Percentiles rank a stretch among this genome's conserved stretches.
phyloP scores from a whole-genome alignment of 2,888 invertebrate genomes.

The Pyrocoelia pectoralis region DNA sequence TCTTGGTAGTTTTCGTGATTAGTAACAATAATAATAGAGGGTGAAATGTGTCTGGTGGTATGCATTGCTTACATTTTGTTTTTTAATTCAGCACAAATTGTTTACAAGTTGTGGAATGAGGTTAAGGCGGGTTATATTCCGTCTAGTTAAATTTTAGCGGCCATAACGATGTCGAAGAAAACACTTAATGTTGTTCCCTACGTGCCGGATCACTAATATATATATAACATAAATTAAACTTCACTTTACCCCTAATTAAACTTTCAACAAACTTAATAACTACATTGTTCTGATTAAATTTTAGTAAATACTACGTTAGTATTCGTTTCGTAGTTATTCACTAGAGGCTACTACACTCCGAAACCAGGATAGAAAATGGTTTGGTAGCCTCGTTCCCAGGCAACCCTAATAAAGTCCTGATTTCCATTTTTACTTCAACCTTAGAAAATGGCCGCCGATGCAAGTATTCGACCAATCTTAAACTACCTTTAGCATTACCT shows the following conservation, averaged over 20 bases:
- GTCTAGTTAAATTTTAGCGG: constrained; percentile 57
- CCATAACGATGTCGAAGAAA: constrained; percentile 58
- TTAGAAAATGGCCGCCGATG: constrained; percentile 72
- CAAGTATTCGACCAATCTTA: constrained; percentile 56
- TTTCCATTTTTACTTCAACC: constrained; percentile 64
- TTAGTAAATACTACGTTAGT: constrained; percentile 31
- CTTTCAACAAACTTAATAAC: constrained; percentile 20
- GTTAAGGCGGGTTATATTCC: constrained; percentile 58
- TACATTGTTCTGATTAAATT: constrained; percentile 31
- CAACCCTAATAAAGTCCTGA: constrained; percentile 46
- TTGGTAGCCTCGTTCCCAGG: constrained; percentile 68
- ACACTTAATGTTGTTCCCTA: constrained; percentile 55
- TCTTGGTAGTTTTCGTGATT: not conserved
- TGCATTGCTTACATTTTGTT: constrained; percentile 26
- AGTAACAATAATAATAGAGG: not conserved
- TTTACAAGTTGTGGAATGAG: constrained; percentile 52
- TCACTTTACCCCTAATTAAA: constrained; percentile 11
- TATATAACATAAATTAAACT: constrained; percentile 29
- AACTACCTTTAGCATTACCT: constrained; percentile 49
- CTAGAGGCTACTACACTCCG: constrained; percentile 39
- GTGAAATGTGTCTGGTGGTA: not conserved
- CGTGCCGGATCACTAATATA: constrained; percentile 44
- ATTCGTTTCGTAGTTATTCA: constrained; percentile 37
- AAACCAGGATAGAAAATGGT: constrained; percentile 40
- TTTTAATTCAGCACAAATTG: constrained; percentile 42